Evolutionary conservation across 1,140 invertebrate species (phyloP), one percentile per base, ranked within the genome.

Genomic region (Philotrypesis tridentata): DNA sequence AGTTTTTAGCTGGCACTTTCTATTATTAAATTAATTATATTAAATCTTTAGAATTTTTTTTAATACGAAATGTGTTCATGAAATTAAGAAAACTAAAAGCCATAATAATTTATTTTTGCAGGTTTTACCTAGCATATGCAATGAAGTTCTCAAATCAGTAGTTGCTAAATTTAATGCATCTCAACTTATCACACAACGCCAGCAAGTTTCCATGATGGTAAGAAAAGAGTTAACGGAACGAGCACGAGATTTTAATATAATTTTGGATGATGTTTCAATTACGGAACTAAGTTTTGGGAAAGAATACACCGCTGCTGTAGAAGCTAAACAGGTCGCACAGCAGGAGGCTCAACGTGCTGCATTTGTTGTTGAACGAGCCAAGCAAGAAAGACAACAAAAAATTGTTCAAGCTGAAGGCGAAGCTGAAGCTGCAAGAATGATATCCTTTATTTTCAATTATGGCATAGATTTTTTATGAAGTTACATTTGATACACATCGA

Each of bases 101-200:
- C n/a, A n/a, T n/a, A n/a, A n/a, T 65, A 27, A n/a, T 27, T 27
- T 65, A 27, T 29, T 65, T 84, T 82, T 75, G 7, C 31, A 91
- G 91, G 91, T 97, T 23, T 92, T 99, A 83, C 99, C 99, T 48
- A 99, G 98, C 8, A 99, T 99, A 92, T 98, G 97, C 90, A 99
- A 99, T 93, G 99, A 99, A 93, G 99, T 99, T 61, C 92, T 99
- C 21, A 99, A 99, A 92, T 98, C 98, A 80, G 99, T 99, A 31
- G 99, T 99, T 25, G 99, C 99, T 6, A 99, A 99, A 92, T 99
- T 99, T 89, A 99, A 99, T 93, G 99, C 99, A 11, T 99, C 98
- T 1, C 99, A 99, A 90, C 92, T 99, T 29, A 99, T 99, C 83
- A 99, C 99, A 70, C 98, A 99, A 91, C 95, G 99, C 92, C 97